Evolutionary conservation across 2,888 invertebrate species (phyloP), one percentile per base, ranked within the genome.

Genomic region (Phymatocera aterrima): DNA sequence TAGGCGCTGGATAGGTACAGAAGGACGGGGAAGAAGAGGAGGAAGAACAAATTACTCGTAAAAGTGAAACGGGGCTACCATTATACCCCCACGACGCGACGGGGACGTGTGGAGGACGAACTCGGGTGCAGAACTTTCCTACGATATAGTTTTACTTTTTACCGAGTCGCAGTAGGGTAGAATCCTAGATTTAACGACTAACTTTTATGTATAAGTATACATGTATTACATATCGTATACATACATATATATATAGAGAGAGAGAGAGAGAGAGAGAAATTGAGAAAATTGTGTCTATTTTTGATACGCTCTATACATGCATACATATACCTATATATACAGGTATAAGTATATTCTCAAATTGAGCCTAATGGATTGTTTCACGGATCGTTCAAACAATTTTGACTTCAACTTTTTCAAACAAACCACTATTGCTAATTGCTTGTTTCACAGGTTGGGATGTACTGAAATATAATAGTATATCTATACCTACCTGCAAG

Each of bases 11-110:
- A 46, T 40, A 28, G 68, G 34, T 18, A 18, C 5, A n/a, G 37
- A 18, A n/a, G 18, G 34, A 64, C 64, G 28, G 10, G 28, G 64
- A 54, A 51, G 61, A 78, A 46, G 78, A 77, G 18, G 51, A 57
- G 34, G 77, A 57, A 70, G 81, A 77, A 81, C 80, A 83, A 82
- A 83, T 82, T 81, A 82, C 83, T 83, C 81, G 83, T 82, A 82
- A 82, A 80, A 80, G 81, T 81, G 79, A 81, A 80, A 81, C 79
- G 80, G 79, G 78, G 68, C 75, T 51, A 37, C 60, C 60, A 60
- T 60, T 60, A 60, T 28, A 3, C 51, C 51, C 40, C 8, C 18
- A 15, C 18, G 15, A 3, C 51, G 8, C 10, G 12, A 31, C 64
- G 31, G 28, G 31, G 48, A 79, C 28, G 28, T 74, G 21, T 21